These are phyloP conservation scores for Varanus salvator DNA, from an alignment of 2,113 vertebrate species.

Conservation along the genomic window DNA sequence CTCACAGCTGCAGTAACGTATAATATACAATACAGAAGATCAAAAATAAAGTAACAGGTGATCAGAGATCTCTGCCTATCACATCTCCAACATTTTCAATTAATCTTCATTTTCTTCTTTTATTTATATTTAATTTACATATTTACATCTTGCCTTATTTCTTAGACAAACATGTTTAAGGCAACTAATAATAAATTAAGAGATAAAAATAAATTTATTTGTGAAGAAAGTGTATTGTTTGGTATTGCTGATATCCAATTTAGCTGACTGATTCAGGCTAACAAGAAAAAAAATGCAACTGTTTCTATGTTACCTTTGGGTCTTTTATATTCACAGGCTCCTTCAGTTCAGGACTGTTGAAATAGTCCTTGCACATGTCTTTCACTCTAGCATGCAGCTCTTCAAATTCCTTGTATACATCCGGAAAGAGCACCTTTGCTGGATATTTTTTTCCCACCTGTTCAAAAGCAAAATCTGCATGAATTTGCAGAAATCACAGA, in stretches of 20 bases:
- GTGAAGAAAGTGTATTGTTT: neutral
- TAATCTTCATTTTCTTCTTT: neutral
- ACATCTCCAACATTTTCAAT: neutral
- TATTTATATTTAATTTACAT: too few relatives aligned
- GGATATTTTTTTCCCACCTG: slow-evolving; percentile 85
- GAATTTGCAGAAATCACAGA: slow-evolving; percentile 14
- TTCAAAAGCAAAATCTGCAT: slow-evolving; percentile 24
- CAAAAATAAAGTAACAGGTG: neutral
- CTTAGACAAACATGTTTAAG: too few relatives aligned
- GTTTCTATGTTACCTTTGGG: slow-evolving; percentile 73
- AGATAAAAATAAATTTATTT: neutral
- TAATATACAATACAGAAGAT: neutral
- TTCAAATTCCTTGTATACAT: slow-evolving; percentile 93
- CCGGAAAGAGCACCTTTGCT: slow-evolving; percentile 83
- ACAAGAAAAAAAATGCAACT: neutral
- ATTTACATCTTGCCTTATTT: too few relatives aligned
- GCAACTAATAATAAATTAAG: too few relatives aligned
- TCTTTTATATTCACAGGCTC: slow-evolving; percentile 85
- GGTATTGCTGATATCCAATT: neutral
- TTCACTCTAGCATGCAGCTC: slow-evolving; percentile 87
- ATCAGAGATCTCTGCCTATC: neutral
- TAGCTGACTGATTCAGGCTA: neutral
- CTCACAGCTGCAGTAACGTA: neutral
- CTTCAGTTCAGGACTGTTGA: slow-evolving; percentile 73
- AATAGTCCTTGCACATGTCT: slow-evolving; percentile 88